Evolutionary conservation across 2,888 invertebrate genomes (phyloP), one percentile per base, ranked within the genome.

Genomic region (Ormyrus nitidulus): DNA sequence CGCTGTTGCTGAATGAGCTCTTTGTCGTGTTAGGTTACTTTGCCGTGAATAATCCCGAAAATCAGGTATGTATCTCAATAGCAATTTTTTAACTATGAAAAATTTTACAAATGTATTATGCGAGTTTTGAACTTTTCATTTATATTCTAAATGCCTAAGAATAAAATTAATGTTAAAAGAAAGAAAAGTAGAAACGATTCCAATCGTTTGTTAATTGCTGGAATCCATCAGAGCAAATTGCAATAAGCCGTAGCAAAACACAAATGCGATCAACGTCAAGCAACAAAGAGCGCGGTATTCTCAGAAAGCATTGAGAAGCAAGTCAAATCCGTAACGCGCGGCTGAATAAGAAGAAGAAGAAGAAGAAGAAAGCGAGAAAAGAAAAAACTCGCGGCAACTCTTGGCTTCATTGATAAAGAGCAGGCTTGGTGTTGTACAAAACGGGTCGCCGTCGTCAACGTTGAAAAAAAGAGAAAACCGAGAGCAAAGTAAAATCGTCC

Each of bases 11-110:
- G 79, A 93, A 95, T 87, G 95, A 96, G 87, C 93, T 97, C 75
- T 95, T 97, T 85, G 92, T 93, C 54, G 93, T 96, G 70, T 94
- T 97, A 59, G 97, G 97, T 11, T 96, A 95, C 91, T 96, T 97
- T 87, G 94, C 96, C 49, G 94, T 96, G 76, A 94, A 95, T 86
- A 95, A 96, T 89, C 92, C 92, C 56, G 95, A 95, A 84, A 95
- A 96, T 90, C 96, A 96, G 94, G 95, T 95, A 90, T 89, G 89
- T 65, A 71, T 13, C 34, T 34, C 4, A 34, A 34, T 34, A 34
- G 34, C 34, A 49, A 48, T 44, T 4, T 11, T 8, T 13, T 49
- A 8, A 56, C 19, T 8, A 5, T 53, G 53, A 53, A 53, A 53
- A 8, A 53, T 53, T 3, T 53, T 53, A 10, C 6, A 53, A 53